Conservation (phyloP, 2,888 invertebrate genomes). For the Ophion costatus region DNA sequence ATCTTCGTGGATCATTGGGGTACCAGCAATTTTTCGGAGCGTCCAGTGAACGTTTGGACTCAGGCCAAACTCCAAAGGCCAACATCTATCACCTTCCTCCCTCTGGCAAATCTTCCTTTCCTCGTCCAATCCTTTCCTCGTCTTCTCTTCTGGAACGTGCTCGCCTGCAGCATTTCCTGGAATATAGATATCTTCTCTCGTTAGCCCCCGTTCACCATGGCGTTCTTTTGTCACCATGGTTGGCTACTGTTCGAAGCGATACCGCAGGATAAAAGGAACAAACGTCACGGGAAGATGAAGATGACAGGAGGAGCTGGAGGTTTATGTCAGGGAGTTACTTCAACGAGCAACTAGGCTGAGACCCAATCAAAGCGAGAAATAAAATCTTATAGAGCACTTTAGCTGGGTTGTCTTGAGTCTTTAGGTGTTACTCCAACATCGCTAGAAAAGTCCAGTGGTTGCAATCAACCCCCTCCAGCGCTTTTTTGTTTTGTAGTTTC, state of each 20-base stretch:
- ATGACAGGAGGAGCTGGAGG: background rate
- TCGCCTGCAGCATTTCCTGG: constrained; percentile 19
- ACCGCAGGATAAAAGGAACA: constrained; percentile 41
- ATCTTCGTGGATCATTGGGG: constrained; percentile 30
- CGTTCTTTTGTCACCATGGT: constrained; percentile 33
- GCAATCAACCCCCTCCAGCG: background rate
- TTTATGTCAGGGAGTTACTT: background rate
- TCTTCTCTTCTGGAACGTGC: constrained; percentile 16
- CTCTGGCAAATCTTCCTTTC: constrained; percentile 2
- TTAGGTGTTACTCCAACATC: background rate
- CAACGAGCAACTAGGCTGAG: background rate
- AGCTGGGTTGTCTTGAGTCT: background rate
- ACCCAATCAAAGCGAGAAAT: background rate
- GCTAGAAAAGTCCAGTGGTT: background rate
- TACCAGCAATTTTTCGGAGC: constrained; percentile 29
- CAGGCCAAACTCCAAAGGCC: constrained; percentile 8
- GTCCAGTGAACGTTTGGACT: constrained; percentile 34
- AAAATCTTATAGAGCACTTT: background rate
- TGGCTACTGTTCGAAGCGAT: constrained; percentile 20
- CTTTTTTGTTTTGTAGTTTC: constrained; percentile 17
- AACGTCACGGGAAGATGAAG: constrained; percentile 7
- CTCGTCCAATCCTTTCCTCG: constrained; percentile 6
- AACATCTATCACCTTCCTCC: constrained; percentile 47
- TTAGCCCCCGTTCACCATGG: constrained; percentile 44
- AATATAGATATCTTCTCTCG: constrained; percentile 45